Evolutionary conservation across 2,888 invertebrate species (phyloP), one percentile per base, ranked within the genome.

Genomic region (Cantharis rufa): DNA sequence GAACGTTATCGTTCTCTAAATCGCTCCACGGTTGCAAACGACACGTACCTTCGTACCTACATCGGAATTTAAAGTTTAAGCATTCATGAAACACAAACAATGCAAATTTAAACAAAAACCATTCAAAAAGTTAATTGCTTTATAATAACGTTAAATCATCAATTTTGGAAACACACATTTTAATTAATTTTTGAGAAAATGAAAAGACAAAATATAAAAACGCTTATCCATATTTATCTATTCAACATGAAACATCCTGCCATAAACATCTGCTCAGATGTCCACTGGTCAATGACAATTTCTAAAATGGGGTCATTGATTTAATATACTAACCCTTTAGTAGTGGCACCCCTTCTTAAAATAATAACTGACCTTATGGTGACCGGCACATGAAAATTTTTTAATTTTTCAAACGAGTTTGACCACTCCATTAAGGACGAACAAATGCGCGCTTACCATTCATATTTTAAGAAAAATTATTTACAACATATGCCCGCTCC

Each of bases 271-370:
- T 78, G 76, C 78, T 70, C 64, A 24, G 71, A 70, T 76, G 80
- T 74, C 79, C 80, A 81, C 75, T 81, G 82, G 82, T 81, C 82
- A 82, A 82, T 82, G 82, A 82, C 81, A 82, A 81, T 75, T 79
- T 79, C 72, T 61, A 71, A 62, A 72, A 76, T 70, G 75, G 78
- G 80, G 73, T 71, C 79, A 78, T 72, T 76, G 76, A 73, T 75
- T 74, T 71, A 72, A 71, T 48, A 48, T 62, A 74, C 77, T 72
- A 70, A 73, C 78, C 78, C 78, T 28, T 74, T 78, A 66, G 70
- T 68, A 62, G 69, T 71, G 72, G 63, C 66, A 72, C 79, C 78
- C 75, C 71, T 73, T 71, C 74, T 28, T 69, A 71, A 72, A 72
- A 77, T 72, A 73, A 73, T 76, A 74, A 80, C 78, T 80, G 79